Evolutionary conservation across 2,888 invertebrate genomes (phyloP), one percentile per base, ranked within the genome.

Genomic region (Rhogogaster chlorosoma): DNA sequence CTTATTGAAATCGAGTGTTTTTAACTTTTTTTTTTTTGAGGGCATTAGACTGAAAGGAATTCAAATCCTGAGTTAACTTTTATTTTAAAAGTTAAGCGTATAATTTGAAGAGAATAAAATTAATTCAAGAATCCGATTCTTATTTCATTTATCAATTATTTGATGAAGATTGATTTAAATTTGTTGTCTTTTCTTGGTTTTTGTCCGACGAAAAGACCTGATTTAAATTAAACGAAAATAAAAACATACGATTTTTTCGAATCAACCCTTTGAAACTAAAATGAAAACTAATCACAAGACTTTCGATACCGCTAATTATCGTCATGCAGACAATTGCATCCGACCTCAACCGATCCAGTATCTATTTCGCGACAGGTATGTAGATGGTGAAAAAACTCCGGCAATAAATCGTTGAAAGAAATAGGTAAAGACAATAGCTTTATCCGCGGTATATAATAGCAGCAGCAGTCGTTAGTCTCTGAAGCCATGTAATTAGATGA

Each of bases 401-500:
- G 53, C 4, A 4, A 53, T 53, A 53, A 53, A 53, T 18, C 53
- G 18, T 53, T n/a, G 2, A 18, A 53, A n/a, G 53, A 53, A 53
- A 53, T 53, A 53, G 67, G 26, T 32, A 26, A 12, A 67, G 67
- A 70, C 70, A 70, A 36, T 38, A 32, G 38, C 32, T 26, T 9
- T 29, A 32, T 70, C 18, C n/a, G 70, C 36, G 36, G 9, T 38
- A 32, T n/a, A n/a, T 18, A 38, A 22, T 12, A n/a, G 73, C 15
- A 18, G 15, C 22, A 22, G 10, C 18, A 12, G 36, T 38, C 32
- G 77, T 53, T 38, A 18, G 32, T 32, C 22, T 77, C 26, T 32
- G 45, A 77, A 77, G 9, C 49, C 29, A 15, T 53, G 77, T 77
- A 53, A 77, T 77, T 77, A 77, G 77, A 77, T 77, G 77, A 77